Percentiles rank a stretch among this genome's conserved stretches.
phyloP scores from a whole-genome alignment of 2,113 vertebrate species.

The Ciconia boyciana region DNA sequence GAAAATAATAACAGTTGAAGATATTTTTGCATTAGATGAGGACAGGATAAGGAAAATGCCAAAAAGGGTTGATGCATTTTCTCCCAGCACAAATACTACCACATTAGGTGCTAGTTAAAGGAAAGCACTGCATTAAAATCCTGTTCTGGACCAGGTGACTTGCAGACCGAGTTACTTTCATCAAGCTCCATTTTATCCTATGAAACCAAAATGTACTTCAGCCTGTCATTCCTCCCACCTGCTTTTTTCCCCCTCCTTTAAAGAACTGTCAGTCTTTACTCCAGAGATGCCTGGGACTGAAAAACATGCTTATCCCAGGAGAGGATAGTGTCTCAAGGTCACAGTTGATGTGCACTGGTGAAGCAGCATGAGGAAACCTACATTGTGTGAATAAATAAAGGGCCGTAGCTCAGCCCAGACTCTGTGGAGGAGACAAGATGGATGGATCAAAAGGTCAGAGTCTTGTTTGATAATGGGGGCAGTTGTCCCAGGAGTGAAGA shows the following conservation, averaged over 20 bases:
- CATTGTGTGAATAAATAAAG: constrained; percentile 52
- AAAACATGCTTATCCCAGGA: constrained; percentile 60
- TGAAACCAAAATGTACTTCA: neutral
- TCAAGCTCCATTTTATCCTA: neutral
- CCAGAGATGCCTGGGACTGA: constrained; percentile 35
- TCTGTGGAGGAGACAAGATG: neutral
- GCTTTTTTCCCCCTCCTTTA: neutral
- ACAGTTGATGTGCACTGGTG: constrained; percentile 56
- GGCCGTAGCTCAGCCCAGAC: neutral
- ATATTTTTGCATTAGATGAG: fast-evolving
- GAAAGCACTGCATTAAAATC: neutral
- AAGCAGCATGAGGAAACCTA: constrained; percentile 51
- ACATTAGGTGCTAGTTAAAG: neutral
- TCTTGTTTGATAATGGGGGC: constrained; percentile 38
- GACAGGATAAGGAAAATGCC: neutral
- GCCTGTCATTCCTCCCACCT: constrained; percentile 10
- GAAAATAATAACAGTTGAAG: neutral
- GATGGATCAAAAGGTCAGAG: neutral
- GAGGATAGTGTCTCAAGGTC: constrained; percentile 52
- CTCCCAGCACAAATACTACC: neutral
- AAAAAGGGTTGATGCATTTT: neutral
- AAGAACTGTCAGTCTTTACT: constrained; percentile 56
- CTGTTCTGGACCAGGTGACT: neutral
- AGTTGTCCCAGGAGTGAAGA: constrained; percentile 18
- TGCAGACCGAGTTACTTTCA: neutral